Base-by-base conservation (phyloP, 2,797 vertebrate species). In the Gobionotothen gibberifrons region DNA sequence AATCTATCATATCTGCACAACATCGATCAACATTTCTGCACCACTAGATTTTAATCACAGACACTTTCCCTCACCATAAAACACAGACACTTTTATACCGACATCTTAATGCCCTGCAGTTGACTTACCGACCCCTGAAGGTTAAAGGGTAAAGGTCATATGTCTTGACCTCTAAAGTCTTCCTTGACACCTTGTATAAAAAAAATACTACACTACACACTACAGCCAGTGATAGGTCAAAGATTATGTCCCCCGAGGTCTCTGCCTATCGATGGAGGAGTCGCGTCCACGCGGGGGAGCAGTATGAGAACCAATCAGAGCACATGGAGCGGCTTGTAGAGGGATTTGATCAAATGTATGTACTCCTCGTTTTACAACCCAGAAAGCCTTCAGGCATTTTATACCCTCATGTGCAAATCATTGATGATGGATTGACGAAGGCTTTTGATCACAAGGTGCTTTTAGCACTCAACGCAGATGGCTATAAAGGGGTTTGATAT, bases 111-210 rank as follows among this genome's bases (percentile, higher is more conserved):
- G 62, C 17, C 46, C 47, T 22, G 17, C 26, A 0, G 57, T 65
- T 64, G 67, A 40, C 82, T 68, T 59, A 2, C 43, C 49, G 76
- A 68, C 70, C 75, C 46, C 54, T 8, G 11, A 62, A 54, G 75
- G 80, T 74, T 69, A 79, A 80, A 81, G 76, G 54, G 14, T 19
- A 85, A 84, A 86, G 84, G 83, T 87, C 72, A 69, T 36, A 51
- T 44, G 36, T 75, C 65, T 51, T 86, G 79, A 87, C 86, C 86
- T 55, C 76, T 26, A 42, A 72, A 56, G 58, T 67, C 59, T 79
- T 59, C 47, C 29, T 39, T 39, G 76, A 83, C 78, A 79, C 62
- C 59, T 79, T 47, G 65, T 77, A 83, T 77, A n/a, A 69, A 84
- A 57, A 55, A 56, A 52, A 49, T 39, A n/a, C n/a, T n/a, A n/a